These are phyloP conservation scores for Hemaris fuciformis DNA, from an alignment of 2,888 invertebrate genomes.

Conservation along the genomic window DNA sequence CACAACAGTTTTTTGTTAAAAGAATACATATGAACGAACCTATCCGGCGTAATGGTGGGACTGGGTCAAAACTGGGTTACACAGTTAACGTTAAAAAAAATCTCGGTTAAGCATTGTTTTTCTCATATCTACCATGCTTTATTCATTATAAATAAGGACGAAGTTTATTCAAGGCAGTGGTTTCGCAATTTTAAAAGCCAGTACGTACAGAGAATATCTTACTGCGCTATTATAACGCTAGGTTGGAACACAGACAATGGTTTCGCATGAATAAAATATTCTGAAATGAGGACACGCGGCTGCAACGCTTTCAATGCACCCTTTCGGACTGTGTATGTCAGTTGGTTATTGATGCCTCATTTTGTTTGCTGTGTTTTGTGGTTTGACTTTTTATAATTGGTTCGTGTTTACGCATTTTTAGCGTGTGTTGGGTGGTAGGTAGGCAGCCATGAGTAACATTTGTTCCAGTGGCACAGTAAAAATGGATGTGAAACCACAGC, in stretches of 20 bases:
- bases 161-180: slow-evolving; percentile 20
- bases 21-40: background rate
- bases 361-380: background rate
- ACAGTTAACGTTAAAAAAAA: background rate
- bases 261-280: slow-evolving; percentile 53
- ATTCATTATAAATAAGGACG: slow-evolving; percentile 10
- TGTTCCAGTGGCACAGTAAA: too few species aligned
- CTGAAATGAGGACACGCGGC: slow-evolving; percentile 36
- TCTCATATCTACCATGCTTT: background rate
- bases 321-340: slow-evolving; percentile 8
- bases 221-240: slow-evolving; percentile 32
- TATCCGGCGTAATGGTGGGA: background rate
- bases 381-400: background rate
- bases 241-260: slow-evolving; percentile 39
- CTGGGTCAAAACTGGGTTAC: background rate
- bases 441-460: too few species aligned
- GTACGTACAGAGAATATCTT: slow-evolving; percentile 21
- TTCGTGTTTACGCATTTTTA: background rate
- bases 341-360: background rate
- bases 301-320: slow-evolving; percentile 15
- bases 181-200: slow-evolving; percentile 35
- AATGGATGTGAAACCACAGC: too few species aligned
- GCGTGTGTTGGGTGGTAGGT: too few species aligned
- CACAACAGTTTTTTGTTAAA: background rate
- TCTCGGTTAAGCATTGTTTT: background rate